phyloP scores from a whole-genome alignment of 2,113 vertebrate species.

The Phalacrocorax pelagicus region DNA sequence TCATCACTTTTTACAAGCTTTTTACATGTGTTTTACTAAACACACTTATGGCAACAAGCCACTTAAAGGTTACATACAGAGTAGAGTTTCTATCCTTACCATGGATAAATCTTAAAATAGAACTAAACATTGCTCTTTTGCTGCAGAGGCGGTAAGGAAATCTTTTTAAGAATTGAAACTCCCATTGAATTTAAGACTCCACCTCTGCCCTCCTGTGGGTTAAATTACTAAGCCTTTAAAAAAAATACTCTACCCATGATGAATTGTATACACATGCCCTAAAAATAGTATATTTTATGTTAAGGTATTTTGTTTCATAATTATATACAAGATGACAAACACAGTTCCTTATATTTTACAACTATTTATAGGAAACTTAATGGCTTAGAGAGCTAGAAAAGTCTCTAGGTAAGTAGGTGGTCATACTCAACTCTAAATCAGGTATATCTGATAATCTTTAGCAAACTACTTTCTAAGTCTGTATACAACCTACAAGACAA shows the following conservation, averaged over 20 bases:
- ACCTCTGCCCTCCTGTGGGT: not conserved
- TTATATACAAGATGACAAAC: not conserved
- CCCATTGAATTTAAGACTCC: not conserved
- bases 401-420: not conserved
- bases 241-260: not conserved
- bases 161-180: not conserved
- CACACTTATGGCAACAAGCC: not conserved
- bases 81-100: not conserved
- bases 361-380: not conserved
- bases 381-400: not conserved
- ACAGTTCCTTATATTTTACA: not conserved
- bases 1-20: not conserved
- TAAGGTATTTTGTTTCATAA: not conserved
- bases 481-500: not conserved
- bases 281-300: not conserved
- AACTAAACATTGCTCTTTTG: not conserved
- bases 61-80: not conserved
- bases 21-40: slow-evolving; percentile 8
- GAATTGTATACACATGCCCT: not conserved
- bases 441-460: not conserved
- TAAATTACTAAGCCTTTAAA: not conserved
- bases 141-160: not conserved
- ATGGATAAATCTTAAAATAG: not conserved
- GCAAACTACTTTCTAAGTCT: not conserved
- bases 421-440: not conserved